Evolutionary conservation across 2,888 invertebrate species (phyloP).

Genomic region (Epinotia bilunana): DNA sequence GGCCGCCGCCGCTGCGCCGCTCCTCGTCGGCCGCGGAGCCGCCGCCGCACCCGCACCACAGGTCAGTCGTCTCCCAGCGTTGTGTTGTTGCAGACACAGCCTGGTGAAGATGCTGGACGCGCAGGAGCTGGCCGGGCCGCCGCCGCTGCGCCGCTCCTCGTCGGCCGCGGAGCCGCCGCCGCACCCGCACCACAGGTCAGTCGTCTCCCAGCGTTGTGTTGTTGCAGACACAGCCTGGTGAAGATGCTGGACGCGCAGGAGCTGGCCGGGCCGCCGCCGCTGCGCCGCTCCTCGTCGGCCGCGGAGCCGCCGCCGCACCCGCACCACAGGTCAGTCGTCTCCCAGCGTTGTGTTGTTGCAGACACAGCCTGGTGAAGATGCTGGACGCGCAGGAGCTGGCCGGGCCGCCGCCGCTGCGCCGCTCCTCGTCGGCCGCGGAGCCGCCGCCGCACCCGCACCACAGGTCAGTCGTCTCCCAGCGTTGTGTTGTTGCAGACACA

Average conservation of each 20-base stretch:
- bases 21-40: slow-evolving; percentile 72
- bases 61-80: slow-evolving; percentile 44
- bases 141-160: slow-evolving; percentile 86
- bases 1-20: slow-evolving; percentile 88
- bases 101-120: slow-evolving; percentile 91
- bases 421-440: slow-evolving; percentile 75
- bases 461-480: too few relatives aligned
- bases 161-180: slow-evolving; percentile 61
- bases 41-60: slow-evolving; percentile 53
- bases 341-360: slow-evolving; percentile 51
- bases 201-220: not conserved
- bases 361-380: slow-evolving; percentile 92
- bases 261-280: slow-evolving; percentile 89
- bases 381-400: slow-evolving; percentile 88
- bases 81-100: slow-evolving; percentile 84
- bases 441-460: slow-evolving; percentile 53
- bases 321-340: slow-evolving; percentile 56
- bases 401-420: slow-evolving; percentile 88
- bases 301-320: slow-evolving; percentile 56
- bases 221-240: slow-evolving; percentile 88
- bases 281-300: slow-evolving; percentile 82
- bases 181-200: slow-evolving; percentile 55
- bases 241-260: slow-evolving; percentile 90
- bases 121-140: slow-evolving; percentile 88
- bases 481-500: too few relatives aligned